Evolutionary conservation across 2,113 vertebrate genomes (phyloP), one percentile per base, ranked within the genome.

Genomic region (Heterotis niloticus): DNA sequence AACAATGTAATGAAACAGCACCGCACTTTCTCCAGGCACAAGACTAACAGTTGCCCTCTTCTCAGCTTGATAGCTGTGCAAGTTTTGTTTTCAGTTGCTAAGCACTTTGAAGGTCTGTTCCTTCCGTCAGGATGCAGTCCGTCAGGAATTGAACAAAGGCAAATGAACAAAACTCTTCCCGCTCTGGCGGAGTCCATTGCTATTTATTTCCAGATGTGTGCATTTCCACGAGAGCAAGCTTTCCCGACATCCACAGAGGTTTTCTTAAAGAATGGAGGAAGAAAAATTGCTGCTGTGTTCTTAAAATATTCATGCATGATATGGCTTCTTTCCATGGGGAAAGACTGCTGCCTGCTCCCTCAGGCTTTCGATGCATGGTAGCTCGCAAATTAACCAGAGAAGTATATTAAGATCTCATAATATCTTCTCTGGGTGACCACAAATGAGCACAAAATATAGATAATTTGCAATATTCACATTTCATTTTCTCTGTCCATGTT

Each of bases 251-350:
- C 66, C 56, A 20, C 77, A 23, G 65, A 78, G 26, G 59, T 68
- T 59, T 56, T 67, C 56, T 59, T 54, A 78, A 71, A 24, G 77
- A 78, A 67, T 34, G 54, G 57, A 71, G 54, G n/a, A 67, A 59
- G 54, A 60, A 65, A 62, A 71, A 71, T 34, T 28, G 56, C 24
- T 60, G 77, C 24, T 20, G 3, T 17, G 11, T 66, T 66, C 65
- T 57, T 78, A 59, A 69, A 77, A 77, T 77, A 77, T 77, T 69
- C 76, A 78, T 70, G 67, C 54, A 34, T 71, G 77, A 62, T 56
- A 70, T 71, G 67, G 52, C 67, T 26, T 71, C 66, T 62, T 28
- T 78, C 77, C 54, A 60, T 70, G 77, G 54, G 26, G 62, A 62
- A 28, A 67, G 56, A 78, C 20, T 34, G 17, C 24, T 52, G 65